Evolutionary conservation across 2,888 invertebrate genomes (phyloP), one percentile per base, ranked within the genome.

Genomic region (Clunio marinus): DNA sequence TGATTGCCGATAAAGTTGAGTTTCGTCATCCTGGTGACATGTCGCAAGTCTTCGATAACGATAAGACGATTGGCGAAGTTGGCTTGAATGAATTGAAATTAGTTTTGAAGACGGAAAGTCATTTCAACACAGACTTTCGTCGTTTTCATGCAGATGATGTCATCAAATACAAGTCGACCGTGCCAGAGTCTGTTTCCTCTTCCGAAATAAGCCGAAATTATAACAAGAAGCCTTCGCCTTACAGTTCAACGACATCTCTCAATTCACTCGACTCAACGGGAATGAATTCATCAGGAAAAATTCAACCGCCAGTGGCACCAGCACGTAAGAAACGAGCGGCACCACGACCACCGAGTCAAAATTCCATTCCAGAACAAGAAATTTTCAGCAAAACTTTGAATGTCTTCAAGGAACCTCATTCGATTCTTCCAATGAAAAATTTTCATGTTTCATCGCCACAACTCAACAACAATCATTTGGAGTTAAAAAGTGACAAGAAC

Each of bases 1-100:
- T 91, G 74, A 89, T 90, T 76, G 81, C 84, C 24, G 77, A 81
- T 67, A 87, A 88, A 76, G 91, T 89, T 77, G 88, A 88, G 76
- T 84, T 91, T 72, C 83, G 89, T 71, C 88, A 89, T 82, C 89
- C 91, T 77, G 86, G 88, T 73, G 78, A 79, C 72, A 73, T 76
- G 75, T 77, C 78, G 75, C 79, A 79, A 73, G 76, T 77, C 69
- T 79, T 77, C 71, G 76, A 75, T 73, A 76, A 75, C 72, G 78
- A 78, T 65, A 73, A 75, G 62, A 79, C 76, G 28, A 79, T 79
- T 68, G 79, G 79, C 51, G 75, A 77, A n/a, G 79, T 79, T 45
- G 79, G 79, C 15, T 75, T 79, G 7, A 78, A 76, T 55, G 79
- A 79, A 73, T 74, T 79, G 37, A 77, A 78, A 35, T 70, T 79